Evolutionary conservation across 2,797 vertebrate species (phyloP), one percentile per base, ranked within the genome.

Genomic region (Mus minutoides): DNA sequence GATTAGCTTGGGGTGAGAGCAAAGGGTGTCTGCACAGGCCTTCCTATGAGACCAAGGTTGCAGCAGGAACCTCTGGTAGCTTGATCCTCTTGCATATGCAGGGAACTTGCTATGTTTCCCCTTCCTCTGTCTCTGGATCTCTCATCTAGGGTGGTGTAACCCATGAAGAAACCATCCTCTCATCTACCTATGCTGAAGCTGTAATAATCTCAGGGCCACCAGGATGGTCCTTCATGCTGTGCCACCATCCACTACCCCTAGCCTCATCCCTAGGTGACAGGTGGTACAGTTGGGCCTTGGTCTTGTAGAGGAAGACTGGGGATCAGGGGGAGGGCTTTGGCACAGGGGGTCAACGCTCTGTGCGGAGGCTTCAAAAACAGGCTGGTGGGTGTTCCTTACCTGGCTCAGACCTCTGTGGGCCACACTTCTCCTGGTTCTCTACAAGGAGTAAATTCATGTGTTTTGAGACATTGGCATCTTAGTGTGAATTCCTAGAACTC

Each of bases 401-500:
- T 17, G 76, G 16, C 16, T 21, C 7, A 2, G 7, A 16, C 13
- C 77, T 71, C 29, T 1, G 4, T 31, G 52, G 11, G 34, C 34
- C 3, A 0, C 3, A 22, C 16, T 60, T 4, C 64, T 62, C 40
- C 34, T 0, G 14, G 85, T 10, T n/a, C 26, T 3, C 3, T n/a
- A 21, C n/a, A 13, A 13, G 29, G 19, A 43, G 4, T 58, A 34
- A 40, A 40, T 49, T 76, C 21, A 43, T 43, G 10, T 75, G 24
- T 13, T 54, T 40, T 29, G 43, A 82, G 10, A 80, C 26, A 21
- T 26, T 73, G 43, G 49, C 29, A 40, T 29, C 19, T 73, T 67
- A 31, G 12, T 11, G 6, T 21, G 67, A 90, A 40, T 34, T 92
- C 37, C 77, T 16, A 98, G 98, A 71, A 98, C 98, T 98, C 98